Evolutionary conservation across 1,140 invertebrate species (phyloP), one percentile per base, ranked within the genome.

Genomic region (Pygmarrhopalites habei): DNA sequence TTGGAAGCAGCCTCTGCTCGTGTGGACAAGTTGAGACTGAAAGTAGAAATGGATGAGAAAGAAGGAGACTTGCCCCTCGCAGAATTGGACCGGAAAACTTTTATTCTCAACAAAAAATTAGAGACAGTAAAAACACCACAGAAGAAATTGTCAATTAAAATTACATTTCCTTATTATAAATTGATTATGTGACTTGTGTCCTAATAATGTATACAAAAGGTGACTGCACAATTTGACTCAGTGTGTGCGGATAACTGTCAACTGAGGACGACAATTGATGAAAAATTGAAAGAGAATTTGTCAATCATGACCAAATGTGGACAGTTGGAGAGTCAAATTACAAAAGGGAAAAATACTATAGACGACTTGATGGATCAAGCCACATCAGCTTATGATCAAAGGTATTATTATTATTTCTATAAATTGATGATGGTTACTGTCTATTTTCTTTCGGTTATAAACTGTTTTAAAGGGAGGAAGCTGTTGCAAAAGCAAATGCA

Each of bases 61-160:
- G 39, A 57, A 25, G 43, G 32, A 7, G 58, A 58, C 10, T 60
- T 62, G 2, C 49, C 61, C 15, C 39, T 65, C 14, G 15, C 55
- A 28, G 26, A 65, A 30, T 28, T 62, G 21, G 61, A 67, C 21
- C 57, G 58, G 15, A 64, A 64, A 49, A 49, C 47, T 17, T 64
- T 56, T 32, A 35, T 61, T 17, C 19, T 65, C 1, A 68, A 64
- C 14, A 62, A 62, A 53, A 68, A 71, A 46, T 47, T 68, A 19
- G 69, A 71, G 61, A 71, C 69, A 15, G 69, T 68, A 55, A 44
- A 64, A n/a, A 62, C 14, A 30, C 17, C n/a, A n/a, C n/a, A n/a
- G n/a, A n/a, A n/a, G n/a, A n/a, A n/a, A n/a, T n/a, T n/a, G n/a
- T n/a, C n/a, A n/a, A n/a, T n/a, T n/a, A n/a, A n/a, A n/a, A n/a